Base-by-base conservation (phyloP, 2,113 vertebrate species). In the Felis chaus region DNA sequence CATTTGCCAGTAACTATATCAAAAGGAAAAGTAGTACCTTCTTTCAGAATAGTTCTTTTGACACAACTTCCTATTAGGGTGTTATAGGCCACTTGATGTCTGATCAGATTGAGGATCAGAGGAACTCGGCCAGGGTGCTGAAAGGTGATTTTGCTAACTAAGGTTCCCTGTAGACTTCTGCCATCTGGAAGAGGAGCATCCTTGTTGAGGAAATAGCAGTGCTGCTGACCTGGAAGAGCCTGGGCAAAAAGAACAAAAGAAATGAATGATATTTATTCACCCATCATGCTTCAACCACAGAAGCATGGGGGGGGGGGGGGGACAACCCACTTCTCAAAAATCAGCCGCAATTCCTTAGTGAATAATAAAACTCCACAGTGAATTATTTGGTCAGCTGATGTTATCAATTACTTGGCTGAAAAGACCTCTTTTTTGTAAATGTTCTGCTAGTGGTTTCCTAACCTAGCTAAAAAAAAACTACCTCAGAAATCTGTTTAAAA, bases 121-220 rank as follows among this genome's bases (percentile, higher is more conserved):
- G 99, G 99, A 68, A 99, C 99, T 90, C 99, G 98, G 18, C 99
- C 99, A 0, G 99, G 99, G 97, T 99, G 99, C 96, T 99, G 99
- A 98, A 99, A 99, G 63, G 99, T 99, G 89, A 99, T 99, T 98
- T 99, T 99, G 88, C 99, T 99, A 39, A 99, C 98, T 94, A 99
- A 98, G 12, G 99, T 99, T 86, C 99, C 99, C 98, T 99, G 99
- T 45, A 99, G 99, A 96, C 99, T 99, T 50, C 98, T 99, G 14
- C 99, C 99, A 36, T 99, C 99, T 85, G 99, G 99, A 95, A 99
- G 99, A 21, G 99, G 99, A 69, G 99, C 99, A 87, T 99, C 99
- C 36, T 99, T 99, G 94, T 99, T 99, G 85, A 99, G 98, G 98
- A 99, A 99, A 98, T 99, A 99, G 98, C 99, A 99, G 97, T 99